Base-by-base conservation (phyloP, 2,113 vertebrate species). In the Toxotes chatareus region DNA sequence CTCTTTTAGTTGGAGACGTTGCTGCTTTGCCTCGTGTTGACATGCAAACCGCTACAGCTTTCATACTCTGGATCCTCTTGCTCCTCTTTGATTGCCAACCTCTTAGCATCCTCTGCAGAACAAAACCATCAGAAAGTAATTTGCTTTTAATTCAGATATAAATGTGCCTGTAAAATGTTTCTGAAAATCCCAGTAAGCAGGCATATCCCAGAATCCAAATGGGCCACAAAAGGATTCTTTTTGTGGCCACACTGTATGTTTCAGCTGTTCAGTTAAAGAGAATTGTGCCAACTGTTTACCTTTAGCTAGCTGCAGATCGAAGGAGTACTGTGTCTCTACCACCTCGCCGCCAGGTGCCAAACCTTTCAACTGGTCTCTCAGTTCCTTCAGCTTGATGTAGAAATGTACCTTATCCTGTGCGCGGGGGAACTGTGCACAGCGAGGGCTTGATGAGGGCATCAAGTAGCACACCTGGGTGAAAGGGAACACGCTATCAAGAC, bases 321-420 rank as follows among this genome's bases (percentile, higher is more conserved):
- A 99, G 0, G 95, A 94, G 73, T 99, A 99, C 0, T 95, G 76
- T 2, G 97, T 97, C 92, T 99, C 98, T 56, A 95, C 89, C 62
- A 99, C 87, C 0, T 99, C 99, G 0, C 31, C 70, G 68, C 88
- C 90, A 0, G 87, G 85, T 4, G 78, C 16, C 0, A 95, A 57
- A 73, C 97, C 98, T 83, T 97, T 99, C 91, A 99, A 89, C 44
- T 98, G 95, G 86, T 99, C 97, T 68, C 98, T 87, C 42, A 99
- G 91, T 34, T 99, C 98, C 87, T 98, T 99, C 89, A 99, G 95
- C 88, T 98, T 99, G 91, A 99, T 98, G 84, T 99, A 99, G 93
- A 98, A 99, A 92, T 99, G 98, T 19, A 99, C 99, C 88, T 99
- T 99, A 86, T 99, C 99, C 88, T 99, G 98, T 4, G 99, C 99